These are phyloP conservation scores for Eucidaris tribuloides DNA, from an alignment of 35 echinoderm and acorn worm species.

Conservation along the genomic window DNA sequence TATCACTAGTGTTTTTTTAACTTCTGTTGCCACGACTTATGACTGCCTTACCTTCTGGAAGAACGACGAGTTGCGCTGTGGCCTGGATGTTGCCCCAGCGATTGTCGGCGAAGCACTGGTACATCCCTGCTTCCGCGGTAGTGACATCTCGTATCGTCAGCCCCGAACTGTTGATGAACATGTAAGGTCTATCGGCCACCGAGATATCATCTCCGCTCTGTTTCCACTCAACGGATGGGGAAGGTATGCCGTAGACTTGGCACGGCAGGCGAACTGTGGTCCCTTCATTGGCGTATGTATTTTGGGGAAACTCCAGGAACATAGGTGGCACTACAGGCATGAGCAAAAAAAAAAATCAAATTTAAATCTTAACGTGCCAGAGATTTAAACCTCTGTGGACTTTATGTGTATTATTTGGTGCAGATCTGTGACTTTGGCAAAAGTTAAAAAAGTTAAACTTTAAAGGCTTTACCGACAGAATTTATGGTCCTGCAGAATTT, in stretches of 20 bases:
- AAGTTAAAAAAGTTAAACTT: too few species aligned
- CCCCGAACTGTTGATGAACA: not conserved
- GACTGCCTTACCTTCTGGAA: constrained; percentile 2
- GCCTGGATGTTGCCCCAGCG: constrained; percentile 28
- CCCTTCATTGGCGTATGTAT: constrained; percentile 14
- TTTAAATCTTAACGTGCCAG: too few species aligned
- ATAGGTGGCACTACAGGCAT: constrained; percentile 14
- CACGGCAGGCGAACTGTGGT: not conserved
- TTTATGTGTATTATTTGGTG: too few species aligned
- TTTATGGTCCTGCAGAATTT: too few species aligned
- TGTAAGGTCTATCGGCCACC: not conserved
- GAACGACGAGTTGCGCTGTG: constrained; percentile 13
- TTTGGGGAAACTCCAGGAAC: constrained; percentile 1
- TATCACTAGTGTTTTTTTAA: too few species aligned
- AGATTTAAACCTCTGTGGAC: too few species aligned
- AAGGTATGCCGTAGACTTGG: constrained; percentile 32
- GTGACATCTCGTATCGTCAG: not conserved
- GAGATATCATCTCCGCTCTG: not conserved
- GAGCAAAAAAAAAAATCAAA: not conserved
- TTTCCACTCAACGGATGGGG: constrained; percentile 15
- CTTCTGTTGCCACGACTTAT: too few species aligned
- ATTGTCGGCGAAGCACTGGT: constrained; percentile 44
- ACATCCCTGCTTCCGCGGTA: constrained; percentile 17
- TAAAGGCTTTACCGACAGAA: too few species aligned
- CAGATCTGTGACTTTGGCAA: too few species aligned